Base-by-base conservation (phyloP, 2,797 vertebrate species). In the Chromis chromis region DNA sequence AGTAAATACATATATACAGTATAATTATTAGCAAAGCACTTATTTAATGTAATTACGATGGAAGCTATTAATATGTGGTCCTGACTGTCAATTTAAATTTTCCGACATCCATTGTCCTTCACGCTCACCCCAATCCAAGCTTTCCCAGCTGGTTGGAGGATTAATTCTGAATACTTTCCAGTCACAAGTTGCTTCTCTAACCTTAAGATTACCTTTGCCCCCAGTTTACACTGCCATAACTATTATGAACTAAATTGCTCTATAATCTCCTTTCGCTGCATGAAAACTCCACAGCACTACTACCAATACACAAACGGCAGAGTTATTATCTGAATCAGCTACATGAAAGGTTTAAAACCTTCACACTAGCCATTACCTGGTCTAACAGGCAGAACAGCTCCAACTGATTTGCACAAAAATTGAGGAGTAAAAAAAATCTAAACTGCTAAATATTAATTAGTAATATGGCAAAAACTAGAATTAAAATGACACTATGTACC, bases 111-210 rank as follows among this genome's bases (percentile, higher is more conserved):
- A 10, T 11, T 58, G 62, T 67, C 36, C 22, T 28, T 49, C 64
- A 60, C 49, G 22, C 31, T 62, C 49, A 31, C 50, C 46, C 44
- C 27, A 40, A 53, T 46, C 33, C 62, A 70, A 62, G 71, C 53
- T 44, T 63, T 42, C 49, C 44, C 56, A 74, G 60, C 68, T 54
- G 63, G 57, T 66, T 73, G 39, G 36, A 66, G 59, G 72, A 78
- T 86, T 83, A 65, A 52, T 74, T 66, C 6, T 78, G 28, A 81
- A 83, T 75, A 78, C 65, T 58, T 46, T 76, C 62, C 50, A 56
- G 73, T 81, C 82, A 83, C 73, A 81, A 83, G 80, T 56, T 73
- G 75, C 46, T 74, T 78, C 56, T 78, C 55, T 75, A 68, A 82
- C 71, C 70, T 85, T 67, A 24, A 76, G 25, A 17, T 76, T 75